Evolutionary conservation across 1,140 invertebrate genomes (phyloP).

Genomic region (Idris sp.): DNA sequence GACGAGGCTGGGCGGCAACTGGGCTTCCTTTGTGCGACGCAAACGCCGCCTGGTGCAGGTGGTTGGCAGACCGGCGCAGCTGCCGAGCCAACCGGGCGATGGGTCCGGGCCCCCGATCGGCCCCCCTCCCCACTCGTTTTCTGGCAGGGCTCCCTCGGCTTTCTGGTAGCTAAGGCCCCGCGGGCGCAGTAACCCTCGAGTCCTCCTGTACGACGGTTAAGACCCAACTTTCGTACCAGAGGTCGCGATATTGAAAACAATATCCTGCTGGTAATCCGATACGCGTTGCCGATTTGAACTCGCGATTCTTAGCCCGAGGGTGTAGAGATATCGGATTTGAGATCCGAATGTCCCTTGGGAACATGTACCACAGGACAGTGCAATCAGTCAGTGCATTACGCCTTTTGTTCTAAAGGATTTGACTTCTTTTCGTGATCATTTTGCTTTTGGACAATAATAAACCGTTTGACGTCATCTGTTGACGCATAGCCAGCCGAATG

Average conservation of each 20-base stretch:
- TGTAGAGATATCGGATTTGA: slow-evolving; percentile 41
- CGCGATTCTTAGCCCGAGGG: slow-evolving; percentile 43
- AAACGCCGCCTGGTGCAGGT: slow-evolving; percentile 16
- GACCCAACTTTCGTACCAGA: slow-evolving; percentile 67
- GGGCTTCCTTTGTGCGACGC: slow-evolving; percentile 11
- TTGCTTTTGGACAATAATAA: too few relatives aligned
- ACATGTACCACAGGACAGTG: slow-evolving; percentile 35
- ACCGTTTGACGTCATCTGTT: not conserved
- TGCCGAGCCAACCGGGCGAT: slow-evolving; percentile 62
- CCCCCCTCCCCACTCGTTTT: slow-evolving; percentile 61
- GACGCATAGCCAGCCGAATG: slow-evolving; percentile 66
- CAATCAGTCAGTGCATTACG: slow-evolving; percentile 15
- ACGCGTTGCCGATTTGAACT: slow-evolving; percentile 51
- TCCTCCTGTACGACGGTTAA: slow-evolving; percentile 77
- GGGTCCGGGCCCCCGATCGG: slow-evolving; percentile 57
- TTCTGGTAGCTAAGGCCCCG: slow-evolving; percentile 78
- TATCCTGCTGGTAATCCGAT: slow-evolving; percentile 71
- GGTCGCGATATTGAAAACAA: slow-evolving; percentile 72
- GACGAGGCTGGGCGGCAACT: slow-evolving; percentile 54
- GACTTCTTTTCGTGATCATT: not conserved
- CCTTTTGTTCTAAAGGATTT: slow-evolving; percentile 23
- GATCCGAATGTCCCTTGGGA: slow-evolving; percentile 41
- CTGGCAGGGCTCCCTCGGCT: slow-evolving; percentile 53
- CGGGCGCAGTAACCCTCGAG: slow-evolving; percentile 79
- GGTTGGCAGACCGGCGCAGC: slow-evolving; percentile 57